These are phyloP conservation scores for Vesta saturnalis DNA, from an alignment of 2,888 invertebrate species.

Conservation along the genomic window DNA sequence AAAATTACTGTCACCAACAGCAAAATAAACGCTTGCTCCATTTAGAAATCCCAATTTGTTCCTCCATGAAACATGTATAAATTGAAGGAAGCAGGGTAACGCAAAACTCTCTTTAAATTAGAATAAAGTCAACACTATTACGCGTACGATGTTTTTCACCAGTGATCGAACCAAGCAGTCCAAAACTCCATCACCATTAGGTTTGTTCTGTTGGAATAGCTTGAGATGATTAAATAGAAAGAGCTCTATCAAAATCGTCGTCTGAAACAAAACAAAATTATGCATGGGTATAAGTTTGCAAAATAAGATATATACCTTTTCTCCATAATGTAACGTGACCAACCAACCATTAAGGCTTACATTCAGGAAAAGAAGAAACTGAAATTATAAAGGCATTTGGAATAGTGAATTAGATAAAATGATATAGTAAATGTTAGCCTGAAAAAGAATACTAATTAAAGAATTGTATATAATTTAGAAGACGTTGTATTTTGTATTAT, in stretches of 20 bases:
- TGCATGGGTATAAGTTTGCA: too few species aligned
- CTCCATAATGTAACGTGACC: too few species aligned
- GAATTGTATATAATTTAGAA: too few species aligned
- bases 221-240: constrained; percentile 61
- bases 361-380: too few species aligned
- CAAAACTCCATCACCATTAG: constrained; percentile 70
- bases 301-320: too few species aligned
- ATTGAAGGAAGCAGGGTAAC: constrained; percentile 70
- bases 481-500: too few species aligned
- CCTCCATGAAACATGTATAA: constrained; percentile 95
- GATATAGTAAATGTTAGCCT: too few species aligned
- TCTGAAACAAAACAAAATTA: too few species aligned
- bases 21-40: constrained; percentile 51
- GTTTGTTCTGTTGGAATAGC: constrained; percentile 62
- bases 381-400: too few species aligned
- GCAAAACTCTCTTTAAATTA: constrained; percentile 51
- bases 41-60: constrained; percentile 77
- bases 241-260: constrained; percentile 65
- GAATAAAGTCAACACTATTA: constrained; percentile 44
- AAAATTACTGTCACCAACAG: constrained; percentile 36
- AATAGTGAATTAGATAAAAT: too few species aligned
- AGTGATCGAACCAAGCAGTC: constrained; percentile 71
- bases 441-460: too few species aligned
- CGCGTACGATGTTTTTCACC: constrained; percentile 58
- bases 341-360: too few species aligned